phyloP scores from a whole-genome alignment of 2,113 vertebrate species.

The Donacobius atricapilla region DNA sequence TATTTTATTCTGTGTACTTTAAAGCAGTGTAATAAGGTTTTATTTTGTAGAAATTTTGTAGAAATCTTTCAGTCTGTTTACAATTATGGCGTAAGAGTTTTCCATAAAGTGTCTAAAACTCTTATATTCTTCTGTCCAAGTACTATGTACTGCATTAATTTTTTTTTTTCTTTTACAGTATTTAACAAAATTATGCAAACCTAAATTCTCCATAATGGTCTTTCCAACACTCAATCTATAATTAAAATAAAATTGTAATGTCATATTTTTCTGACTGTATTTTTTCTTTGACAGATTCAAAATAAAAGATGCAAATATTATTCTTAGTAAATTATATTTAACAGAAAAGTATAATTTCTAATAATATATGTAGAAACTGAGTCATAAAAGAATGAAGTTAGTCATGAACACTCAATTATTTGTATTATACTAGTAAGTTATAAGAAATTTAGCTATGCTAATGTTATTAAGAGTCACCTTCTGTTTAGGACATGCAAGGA shows the following conservation, averaged over 20 bases:
- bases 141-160: background rate
- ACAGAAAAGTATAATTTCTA: background rate
- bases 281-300: background rate
- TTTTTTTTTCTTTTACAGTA: background rate
- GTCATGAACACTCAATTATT: background rate
- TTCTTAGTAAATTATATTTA: background rate
- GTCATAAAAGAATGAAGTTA: background rate
- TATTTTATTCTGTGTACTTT: background rate
- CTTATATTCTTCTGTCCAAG: background rate
- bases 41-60: background rate
- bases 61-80: background rate
- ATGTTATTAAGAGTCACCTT: background rate
- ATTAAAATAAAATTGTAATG: background rate
- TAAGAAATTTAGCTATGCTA: background rate
- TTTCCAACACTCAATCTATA: background rate
- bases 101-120: background rate
- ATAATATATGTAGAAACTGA: background rate
- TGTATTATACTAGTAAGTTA: background rate
- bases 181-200: background rate
- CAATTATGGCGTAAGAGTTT: background rate
- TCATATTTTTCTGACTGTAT: background rate
- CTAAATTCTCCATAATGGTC: background rate
- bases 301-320: background rate
- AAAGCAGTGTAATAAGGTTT: background rate
- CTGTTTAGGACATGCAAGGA: background rate